phyloP scores from a whole-genome alignment of 2,113 vertebrate species.

The Rhombomys opimus region DNA sequence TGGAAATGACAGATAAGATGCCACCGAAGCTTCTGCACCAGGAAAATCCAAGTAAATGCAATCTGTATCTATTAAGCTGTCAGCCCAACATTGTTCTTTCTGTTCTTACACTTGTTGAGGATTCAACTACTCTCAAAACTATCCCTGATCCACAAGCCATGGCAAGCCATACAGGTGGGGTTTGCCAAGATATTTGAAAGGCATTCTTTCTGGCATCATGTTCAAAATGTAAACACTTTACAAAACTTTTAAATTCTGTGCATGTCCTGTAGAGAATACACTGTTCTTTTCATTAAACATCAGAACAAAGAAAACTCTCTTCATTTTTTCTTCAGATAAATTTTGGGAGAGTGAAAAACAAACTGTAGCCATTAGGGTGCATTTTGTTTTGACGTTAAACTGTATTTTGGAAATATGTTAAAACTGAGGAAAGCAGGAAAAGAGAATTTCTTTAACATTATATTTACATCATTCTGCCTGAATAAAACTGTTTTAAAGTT shows the following conservation, averaged over 20 bases:
- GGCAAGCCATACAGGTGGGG: background rate
- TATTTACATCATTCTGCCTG: background rate
- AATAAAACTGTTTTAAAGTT: conserved; percentile 20
- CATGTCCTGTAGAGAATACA: background rate
- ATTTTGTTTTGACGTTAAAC: background rate
- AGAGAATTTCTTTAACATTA: background rate
- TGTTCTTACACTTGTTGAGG: background rate
- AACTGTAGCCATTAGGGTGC: background rate
- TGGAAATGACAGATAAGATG: conserved; percentile 19
- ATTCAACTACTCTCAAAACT: background rate
- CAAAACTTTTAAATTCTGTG: background rate
- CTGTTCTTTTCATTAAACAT: background rate
- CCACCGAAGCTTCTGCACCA: background rate
- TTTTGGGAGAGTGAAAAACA: background rate
- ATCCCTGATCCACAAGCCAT: background rate
- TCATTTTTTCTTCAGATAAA: background rate
- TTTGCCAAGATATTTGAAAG: background rate
- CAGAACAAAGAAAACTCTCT: background rate
- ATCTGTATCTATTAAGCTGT: background rate
- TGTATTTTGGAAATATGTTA: background rate
- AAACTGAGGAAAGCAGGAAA: background rate
- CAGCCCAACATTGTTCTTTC: background rate
- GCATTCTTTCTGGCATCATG: background rate
- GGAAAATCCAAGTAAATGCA: background rate
- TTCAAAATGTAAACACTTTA: background rate